phyloP scores from a whole-genome alignment of 2,113 vertebrate species.

The Tursiops truncatus region DNA sequence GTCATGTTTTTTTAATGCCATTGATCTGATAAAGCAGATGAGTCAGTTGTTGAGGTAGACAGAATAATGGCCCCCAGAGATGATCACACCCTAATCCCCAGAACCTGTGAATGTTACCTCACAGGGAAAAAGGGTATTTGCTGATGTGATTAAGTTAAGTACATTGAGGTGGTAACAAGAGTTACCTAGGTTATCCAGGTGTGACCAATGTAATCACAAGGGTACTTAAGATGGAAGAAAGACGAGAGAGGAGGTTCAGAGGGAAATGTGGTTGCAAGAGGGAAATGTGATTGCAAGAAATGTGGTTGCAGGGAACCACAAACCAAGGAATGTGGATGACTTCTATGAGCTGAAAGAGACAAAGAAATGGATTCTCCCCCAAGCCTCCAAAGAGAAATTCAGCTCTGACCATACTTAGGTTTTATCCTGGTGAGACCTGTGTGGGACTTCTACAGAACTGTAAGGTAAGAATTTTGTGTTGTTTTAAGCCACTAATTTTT shows the following conservation, averaged over 20 bases:
- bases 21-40: not conserved
- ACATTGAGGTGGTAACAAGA: not conserved
- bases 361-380: not conserved
- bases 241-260: not conserved
- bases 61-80: not conserved
- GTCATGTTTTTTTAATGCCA: not conserved
- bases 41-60: not conserved
- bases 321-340: not conserved
- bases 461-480: not conserved
- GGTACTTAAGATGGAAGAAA: not conserved
- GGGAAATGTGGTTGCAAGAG: not conserved
- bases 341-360: not conserved
- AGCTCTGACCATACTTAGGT: not conserved
- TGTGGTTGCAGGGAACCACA: not conserved
- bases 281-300: too few relatives aligned
- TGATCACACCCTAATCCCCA: not conserved
- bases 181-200: not conserved
- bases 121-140: not conserved
- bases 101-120: not conserved
- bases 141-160: not conserved
- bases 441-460: not conserved
- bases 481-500: not conserved
- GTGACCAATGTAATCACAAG: too few relatives aligned
- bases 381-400: not conserved
- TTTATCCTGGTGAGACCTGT: not conserved